These are phyloP conservation scores for Drosophila dunni DNA, from an alignment of 1,140 invertebrate genomes.

Conservation along the genomic window DNA sequence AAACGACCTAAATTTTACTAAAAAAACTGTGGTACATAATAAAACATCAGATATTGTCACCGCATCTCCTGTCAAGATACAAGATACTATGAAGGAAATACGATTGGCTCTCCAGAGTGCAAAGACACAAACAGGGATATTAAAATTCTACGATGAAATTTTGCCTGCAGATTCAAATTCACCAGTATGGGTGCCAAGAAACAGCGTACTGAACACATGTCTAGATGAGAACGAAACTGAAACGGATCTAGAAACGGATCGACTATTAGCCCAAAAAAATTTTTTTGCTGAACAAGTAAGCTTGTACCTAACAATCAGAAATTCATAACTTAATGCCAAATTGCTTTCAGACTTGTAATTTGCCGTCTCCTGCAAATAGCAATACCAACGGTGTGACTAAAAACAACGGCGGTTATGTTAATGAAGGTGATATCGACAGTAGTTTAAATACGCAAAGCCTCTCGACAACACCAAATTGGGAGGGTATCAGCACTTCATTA, in stretches of 20 bases:
- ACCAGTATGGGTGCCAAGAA: constrained; percentile 83
- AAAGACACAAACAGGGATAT: constrained; percentile 82
- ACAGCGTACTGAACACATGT: constrained; percentile 30
- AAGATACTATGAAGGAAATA: constrained; percentile 93
- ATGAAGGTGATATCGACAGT: constrained; percentile 67
- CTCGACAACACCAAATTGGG: constrained; percentile 78
- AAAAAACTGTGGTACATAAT: constrained; percentile 27
- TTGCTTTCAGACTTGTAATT: constrained; percentile 1
- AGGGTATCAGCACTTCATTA: constrained; percentile 79
- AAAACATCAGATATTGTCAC: constrained; percentile 18
- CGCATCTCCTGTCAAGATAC: constrained; percentile 81
- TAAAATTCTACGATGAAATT: constrained; percentile 79
- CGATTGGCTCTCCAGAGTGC: constrained; percentile 91
- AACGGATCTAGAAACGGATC: constrained; percentile 95
- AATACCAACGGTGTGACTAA: constrained; percentile 63
- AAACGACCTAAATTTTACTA: constrained; percentile 65
- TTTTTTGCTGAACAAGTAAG: constrained; percentile 93
- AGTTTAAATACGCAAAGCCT: constrained; percentile 74
- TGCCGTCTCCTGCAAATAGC: constrained; percentile 47
- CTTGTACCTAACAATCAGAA: not conserved
- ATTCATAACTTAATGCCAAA: not conserved
- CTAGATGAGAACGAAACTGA: constrained; percentile 90
- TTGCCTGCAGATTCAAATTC: constrained; percentile 74
- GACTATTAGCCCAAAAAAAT: constrained; percentile 93
- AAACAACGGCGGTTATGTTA: constrained; percentile 65